Evolutionary conservation across 2,113 vertebrate species (phyloP).

Genomic region (Pitta sordida): DNA sequence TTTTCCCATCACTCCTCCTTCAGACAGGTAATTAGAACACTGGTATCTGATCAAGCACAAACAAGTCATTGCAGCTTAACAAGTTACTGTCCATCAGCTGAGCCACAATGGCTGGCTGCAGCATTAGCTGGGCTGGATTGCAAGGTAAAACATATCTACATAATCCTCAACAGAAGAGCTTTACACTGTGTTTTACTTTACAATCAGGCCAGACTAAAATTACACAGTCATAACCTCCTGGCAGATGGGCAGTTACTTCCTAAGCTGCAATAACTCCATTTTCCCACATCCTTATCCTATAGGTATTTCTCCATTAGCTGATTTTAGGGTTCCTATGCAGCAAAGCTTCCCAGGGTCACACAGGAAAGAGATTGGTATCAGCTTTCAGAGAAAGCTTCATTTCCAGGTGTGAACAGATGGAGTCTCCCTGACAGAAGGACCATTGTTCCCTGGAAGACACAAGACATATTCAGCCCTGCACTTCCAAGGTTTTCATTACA

Average conservation of each 20-base stretch:
- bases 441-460: neutral
- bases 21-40: neutral
- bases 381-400: constrained; percentile 11
- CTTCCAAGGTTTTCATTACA: neutral
- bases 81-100: neutral
- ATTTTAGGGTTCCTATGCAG: neutral
- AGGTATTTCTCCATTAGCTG: neutral
- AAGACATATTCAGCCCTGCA: neutral
- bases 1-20: neutral
- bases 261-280: constrained; percentile 5
- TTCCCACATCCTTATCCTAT: neutral
- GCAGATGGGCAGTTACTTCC: constrained; percentile 6
- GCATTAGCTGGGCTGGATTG: neutral
- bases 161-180: constrained; percentile 48
- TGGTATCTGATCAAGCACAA: neutral
- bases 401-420: constrained; percentile 37
- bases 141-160: constrained; percentile 41
- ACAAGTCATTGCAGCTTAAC: constrained; percentile 28
- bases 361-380: neutral
- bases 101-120: neutral
- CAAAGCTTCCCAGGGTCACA: neutral
- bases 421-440: neutral
- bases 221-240: constrained; percentile 21
- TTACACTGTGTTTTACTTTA: neutral
- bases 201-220: constrained; percentile 53